Evolutionary conservation across 2,888 invertebrate genomes (phyloP).

Genomic region (Sussaba pulchella): DNA sequence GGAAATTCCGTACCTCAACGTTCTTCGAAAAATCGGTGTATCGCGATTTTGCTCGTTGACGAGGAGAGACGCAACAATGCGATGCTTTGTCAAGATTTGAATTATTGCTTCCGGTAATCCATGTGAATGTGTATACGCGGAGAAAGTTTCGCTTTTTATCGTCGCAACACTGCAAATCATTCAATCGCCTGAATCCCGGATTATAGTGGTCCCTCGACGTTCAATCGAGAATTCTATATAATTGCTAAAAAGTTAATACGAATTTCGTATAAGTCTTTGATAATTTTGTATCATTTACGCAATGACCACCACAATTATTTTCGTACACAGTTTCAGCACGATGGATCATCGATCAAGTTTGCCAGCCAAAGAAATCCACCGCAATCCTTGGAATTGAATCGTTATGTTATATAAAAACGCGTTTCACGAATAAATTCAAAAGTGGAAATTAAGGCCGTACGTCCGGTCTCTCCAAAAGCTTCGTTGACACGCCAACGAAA

Average conservation of each 20-base stretch:
- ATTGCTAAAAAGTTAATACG: background rate
- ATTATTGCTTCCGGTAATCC: slow-evolving; percentile 3
- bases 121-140: background rate
- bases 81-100: slow-evolving; percentile 13
- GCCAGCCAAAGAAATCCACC: too few relatives aligned
- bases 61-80: slow-evolving; percentile 17
- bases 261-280: background rate
- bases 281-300: too few relatives aligned
- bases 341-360: too few relatives aligned
- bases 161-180: background rate
- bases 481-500: background rate
- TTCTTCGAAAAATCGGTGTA: slow-evolving; percentile 14
- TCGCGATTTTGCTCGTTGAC: slow-evolving; percentile 6
- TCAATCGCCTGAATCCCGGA: background rate
- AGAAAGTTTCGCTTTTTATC: slow-evolving; percentile 15
- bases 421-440: too few relatives aligned
- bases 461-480: too few relatives aligned
- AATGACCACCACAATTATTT: too few relatives aligned
- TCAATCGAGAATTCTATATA: background rate
- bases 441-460: too few relatives aligned
- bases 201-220: background rate
- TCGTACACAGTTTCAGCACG: too few relatives aligned
- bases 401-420: too few relatives aligned
- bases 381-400: too few relatives aligned
- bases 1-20: slow-evolving; percentile 9